These are phyloP conservation scores for Strigamia crassipes DNA, from an alignment of 2,888 invertebrate species.

Conservation along the genomic window DNA sequence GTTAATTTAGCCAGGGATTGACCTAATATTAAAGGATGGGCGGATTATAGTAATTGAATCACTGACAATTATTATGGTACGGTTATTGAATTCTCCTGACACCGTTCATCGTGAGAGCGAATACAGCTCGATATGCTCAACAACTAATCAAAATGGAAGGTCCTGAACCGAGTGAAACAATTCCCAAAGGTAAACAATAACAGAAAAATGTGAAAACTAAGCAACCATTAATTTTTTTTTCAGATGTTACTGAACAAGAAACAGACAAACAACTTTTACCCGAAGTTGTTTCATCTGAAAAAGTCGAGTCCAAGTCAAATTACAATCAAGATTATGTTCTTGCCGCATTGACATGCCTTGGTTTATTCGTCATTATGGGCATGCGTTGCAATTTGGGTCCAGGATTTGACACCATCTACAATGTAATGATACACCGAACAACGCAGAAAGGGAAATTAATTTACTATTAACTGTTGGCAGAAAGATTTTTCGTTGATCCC, in stretches of 20 bases:
- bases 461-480: neutral
- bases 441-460: neutral
- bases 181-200: slow-evolving; percentile 5
- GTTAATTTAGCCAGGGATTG: neutral
- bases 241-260: neutral
- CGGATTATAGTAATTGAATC: slow-evolving; percentile 33
- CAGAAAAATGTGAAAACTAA: neutral
- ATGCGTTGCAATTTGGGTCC: slow-evolving; percentile 27
- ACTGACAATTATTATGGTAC: neutral
- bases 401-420: slow-evolving; percentile 5
- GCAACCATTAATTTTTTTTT: neutral
- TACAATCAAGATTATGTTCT: neutral
- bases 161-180: neutral
- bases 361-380: neutral
- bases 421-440: neutral
- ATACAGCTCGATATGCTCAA: neutral
- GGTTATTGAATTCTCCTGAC: neutral
- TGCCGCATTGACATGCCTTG: neutral
- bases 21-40: slow-evolving; percentile 32
- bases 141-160: slow-evolving; percentile 11
- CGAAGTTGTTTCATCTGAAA: neutral
- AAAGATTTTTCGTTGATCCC: slow-evolving; percentile 2
- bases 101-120: neutral
- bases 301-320: neutral
- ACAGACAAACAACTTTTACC: neutral